These are phyloP conservation scores for Syrphus vitripennis DNA, from an alignment of 2,888 invertebrate species.

Conservation along the genomic window DNA sequence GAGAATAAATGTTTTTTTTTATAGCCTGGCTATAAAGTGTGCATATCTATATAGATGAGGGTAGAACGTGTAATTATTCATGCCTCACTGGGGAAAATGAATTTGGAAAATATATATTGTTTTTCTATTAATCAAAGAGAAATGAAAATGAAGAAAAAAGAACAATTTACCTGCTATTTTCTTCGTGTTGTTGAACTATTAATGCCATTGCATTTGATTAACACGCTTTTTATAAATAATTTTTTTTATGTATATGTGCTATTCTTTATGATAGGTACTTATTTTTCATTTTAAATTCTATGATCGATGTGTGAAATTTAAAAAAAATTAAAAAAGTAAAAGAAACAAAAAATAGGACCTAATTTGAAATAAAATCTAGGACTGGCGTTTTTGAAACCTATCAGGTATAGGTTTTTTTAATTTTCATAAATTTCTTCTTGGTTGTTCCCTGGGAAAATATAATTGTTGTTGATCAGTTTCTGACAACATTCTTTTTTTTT, in stretches of 20 bases:
- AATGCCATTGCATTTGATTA: background rate
- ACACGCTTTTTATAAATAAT: background rate
- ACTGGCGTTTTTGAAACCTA: too few relatives aligned
- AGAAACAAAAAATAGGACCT: background rate
- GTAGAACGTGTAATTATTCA: constrained; percentile 7
- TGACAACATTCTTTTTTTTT: too few relatives aligned
- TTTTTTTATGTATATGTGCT: background rate
- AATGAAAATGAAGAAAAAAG: background rate
- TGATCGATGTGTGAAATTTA: background rate
- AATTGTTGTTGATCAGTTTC: too few relatives aligned
- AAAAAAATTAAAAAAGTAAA: background rate
- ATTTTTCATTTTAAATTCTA: background rate
- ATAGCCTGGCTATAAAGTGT: background rate
- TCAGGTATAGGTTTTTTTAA: too few relatives aligned
- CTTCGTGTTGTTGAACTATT: background rate
- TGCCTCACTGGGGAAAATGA: constrained; percentile 17
- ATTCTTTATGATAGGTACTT: background rate
- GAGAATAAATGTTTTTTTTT: constrained; percentile 1
- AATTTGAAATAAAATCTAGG: background rate
- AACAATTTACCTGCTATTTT: background rate
- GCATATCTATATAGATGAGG: background rate
- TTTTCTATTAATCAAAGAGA: constrained; percentile 20
- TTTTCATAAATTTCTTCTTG: too few relatives aligned
- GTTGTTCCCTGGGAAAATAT: too few relatives aligned
- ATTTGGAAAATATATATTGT: constrained; percentile 24